Base-by-base conservation (phyloP, 2,113 vertebrate genomes). In the Vulpes ferrilata region DNA sequence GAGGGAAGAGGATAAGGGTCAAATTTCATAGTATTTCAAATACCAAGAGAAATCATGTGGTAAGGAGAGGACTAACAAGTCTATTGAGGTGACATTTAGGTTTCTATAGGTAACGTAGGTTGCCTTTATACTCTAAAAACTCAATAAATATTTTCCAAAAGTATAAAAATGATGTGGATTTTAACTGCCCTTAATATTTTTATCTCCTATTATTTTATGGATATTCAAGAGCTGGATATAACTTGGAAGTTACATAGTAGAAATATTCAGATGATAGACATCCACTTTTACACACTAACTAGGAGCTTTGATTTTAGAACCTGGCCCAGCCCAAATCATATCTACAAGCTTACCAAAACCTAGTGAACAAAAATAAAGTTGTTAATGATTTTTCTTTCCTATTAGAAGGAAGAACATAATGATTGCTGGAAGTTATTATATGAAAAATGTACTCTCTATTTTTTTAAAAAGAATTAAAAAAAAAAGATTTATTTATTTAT, bases 131-230 rank as follows among this genome's bases (percentile, higher is more conserved):
- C 25, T 85, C 85, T 94, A 80, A 88, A 97, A 71, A 84, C 55
- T 64, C 67, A 86, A 30, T 73, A 79, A 48, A 65, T 59, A 81
- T 71, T 95, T 90, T 65, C 53, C 16, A n/a, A 59, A 87, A 78
- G 48, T 86, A 82, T 76, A 86, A 95, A 79, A 20, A 43, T 53
- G 32, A 60, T 57, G 57, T 59, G 12, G 19, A 82, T 32, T 90
- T 82, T 90, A 90, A 93, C 1, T 83, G 53, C 7, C 17, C n/a
- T 97, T 69, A 90, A 64, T 69, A 81, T 97, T 91, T 95, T 96
- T 76, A 91, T 19, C 38, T 85, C 30, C 59, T 30, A 92, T 82
- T 94, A 67, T 38, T 59, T 55, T 59, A 94, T 65, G 32, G 59
- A 60, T 71, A 85, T 74, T 84, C 15, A 91, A 93, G 67, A 81